phyloP scores from a whole-genome alignment of 2,113 vertebrate species.

The Pelodiscus sinensis region DNA sequence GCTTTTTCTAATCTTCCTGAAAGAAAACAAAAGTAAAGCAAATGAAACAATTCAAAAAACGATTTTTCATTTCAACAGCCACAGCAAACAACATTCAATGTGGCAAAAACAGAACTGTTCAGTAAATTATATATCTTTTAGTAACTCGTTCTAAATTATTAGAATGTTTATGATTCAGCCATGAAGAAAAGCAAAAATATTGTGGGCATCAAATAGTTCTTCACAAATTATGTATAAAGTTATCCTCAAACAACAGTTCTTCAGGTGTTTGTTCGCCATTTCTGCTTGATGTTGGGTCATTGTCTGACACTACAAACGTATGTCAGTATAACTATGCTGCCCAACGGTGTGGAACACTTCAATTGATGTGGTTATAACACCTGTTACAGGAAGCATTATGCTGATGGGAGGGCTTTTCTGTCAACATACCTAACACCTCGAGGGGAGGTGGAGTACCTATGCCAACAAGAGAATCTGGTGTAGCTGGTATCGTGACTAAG shows the following conservation, averaged over 20 bases:
- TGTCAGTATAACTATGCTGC: no score
- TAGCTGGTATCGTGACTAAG: no score
- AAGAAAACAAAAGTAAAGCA: slow-evolving; percentile 34
- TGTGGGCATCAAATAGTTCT: not conserved
- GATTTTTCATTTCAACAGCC: slow-evolving; percentile 61
- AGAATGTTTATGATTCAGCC: slow-evolving; percentile 32
- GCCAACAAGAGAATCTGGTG: no score
- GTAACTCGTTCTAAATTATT: slow-evolving; percentile 63
- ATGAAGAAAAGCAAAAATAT: slow-evolving; percentile 40
- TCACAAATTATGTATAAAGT: not conserved
- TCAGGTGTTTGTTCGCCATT: not conserved
- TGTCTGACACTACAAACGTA: no score
- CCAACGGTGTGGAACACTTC: no score
- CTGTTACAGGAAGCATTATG: no score
- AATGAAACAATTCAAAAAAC: slow-evolving; percentile 43
- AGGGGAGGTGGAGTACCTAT: no score
- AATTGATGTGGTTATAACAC: no score
- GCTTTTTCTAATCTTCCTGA: slow-evolving; percentile 55
- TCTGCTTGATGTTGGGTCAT: not conserved
- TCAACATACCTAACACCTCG: no score
- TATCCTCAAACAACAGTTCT: not conserved
- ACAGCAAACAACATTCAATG: slow-evolving; percentile 62
- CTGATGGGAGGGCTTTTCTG: no score
- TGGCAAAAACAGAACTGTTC: slow-evolving; percentile 64
- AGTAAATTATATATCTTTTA: slow-evolving; percentile 54